Base-by-base conservation (phyloP, 2,888 invertebrate species). In the Troglohyphantes excavatus region DNA sequence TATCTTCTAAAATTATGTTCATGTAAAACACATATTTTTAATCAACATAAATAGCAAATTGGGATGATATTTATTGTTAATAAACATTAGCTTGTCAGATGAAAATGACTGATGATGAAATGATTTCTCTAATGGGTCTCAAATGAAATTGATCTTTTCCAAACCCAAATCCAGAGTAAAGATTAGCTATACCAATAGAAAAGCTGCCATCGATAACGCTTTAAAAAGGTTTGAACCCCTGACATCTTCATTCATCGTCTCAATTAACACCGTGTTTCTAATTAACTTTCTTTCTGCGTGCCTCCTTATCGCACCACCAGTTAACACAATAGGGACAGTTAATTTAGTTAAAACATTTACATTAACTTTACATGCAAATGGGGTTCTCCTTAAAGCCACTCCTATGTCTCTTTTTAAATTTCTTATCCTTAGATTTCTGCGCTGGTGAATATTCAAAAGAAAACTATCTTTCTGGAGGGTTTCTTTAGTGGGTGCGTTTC, bases 291-390 rank as follows among this genome's bases (percentile, higher is more conserved):
- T 19, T 29, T 19, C 46, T 68, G 43, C 53, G 13, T n/a, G 46
- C 6, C 46, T 46, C 9, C 68, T 81, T 81, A 68, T 68, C 79
- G 23, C 9, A 23, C 26, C 13, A 9, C 27, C 11, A 13, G 7
- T 39, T 13, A 29, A 29, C 46, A 81, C 46, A 81, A 81, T 43
- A 68, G 46, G 0, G 46, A 26, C 7, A 27, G 26, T 19, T 68
- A 68, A 81, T 67, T 81, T 81, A 81, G 46, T 46, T 68, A 53
- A 81, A 81, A 81, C 79, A 33, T 78, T 46, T 26, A 17, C 53
- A 6, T 59, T 68, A 46, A 53, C 53, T 81, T 68, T 21, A n/a
- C 21, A 81, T 81, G 53, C 53, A 81, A 81, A 81, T 81, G 53
- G 43, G 53, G 43, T 26, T 33, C 43, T 63, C 43, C 53, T 33